phyloP scores from a whole-genome alignment of 2,113 vertebrate genomes.

The Myotis yumanensis region DNA sequence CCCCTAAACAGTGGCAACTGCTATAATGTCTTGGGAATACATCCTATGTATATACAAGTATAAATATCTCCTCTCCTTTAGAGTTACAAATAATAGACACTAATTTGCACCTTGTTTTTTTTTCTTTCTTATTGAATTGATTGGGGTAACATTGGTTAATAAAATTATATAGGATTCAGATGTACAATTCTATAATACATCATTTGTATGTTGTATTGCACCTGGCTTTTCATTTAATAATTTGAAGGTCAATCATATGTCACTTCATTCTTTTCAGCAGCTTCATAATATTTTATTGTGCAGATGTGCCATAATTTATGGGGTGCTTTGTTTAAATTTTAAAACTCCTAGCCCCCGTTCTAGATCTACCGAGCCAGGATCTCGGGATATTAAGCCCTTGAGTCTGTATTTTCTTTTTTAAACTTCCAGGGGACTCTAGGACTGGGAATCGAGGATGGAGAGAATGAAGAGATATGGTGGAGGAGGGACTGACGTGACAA shows the following conservation, averaged over 20 bases:
- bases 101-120: constrained; percentile 17
- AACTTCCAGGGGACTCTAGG: background rate
- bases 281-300: constrained; percentile 5
- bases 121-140: background rate
- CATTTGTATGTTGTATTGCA: background rate
- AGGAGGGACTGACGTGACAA: background rate
- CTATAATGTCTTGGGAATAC: background rate
- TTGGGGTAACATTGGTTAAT: background rate
- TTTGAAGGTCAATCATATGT: background rate
- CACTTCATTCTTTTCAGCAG: background rate
- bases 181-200: background rate
- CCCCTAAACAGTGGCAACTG: background rate
- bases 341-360: background rate
- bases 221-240: constrained; percentile 40
- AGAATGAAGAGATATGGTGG: background rate
- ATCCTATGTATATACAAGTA: background rate
- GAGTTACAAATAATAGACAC: constrained; percentile 25
- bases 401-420: constrained; percentile 6
- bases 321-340: constrained; percentile 13
- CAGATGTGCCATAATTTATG: background rate
- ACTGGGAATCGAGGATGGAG: background rate
- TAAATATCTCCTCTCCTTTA: constrained; percentile 2
- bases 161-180: background rate
- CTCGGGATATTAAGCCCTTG: background rate
- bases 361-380: background rate